phyloP scores from a whole-genome alignment of 2,797 vertebrate species.

The Cyclura pinguis region DNA sequence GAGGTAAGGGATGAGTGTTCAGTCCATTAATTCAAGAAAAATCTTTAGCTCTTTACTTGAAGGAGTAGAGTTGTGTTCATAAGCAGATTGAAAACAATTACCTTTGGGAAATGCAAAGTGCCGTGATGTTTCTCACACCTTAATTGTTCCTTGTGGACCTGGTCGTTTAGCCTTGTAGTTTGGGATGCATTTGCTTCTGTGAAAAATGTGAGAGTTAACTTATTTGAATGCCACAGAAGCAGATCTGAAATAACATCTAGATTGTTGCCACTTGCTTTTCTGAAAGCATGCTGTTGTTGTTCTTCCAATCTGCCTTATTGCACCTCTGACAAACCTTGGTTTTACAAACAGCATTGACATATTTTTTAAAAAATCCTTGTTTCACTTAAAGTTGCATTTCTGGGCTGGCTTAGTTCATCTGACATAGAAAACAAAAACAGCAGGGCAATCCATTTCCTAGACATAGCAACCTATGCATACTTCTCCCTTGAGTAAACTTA shows the following conservation, averaged over 20 bases:
- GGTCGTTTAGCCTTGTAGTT: slow-evolving; percentile 50
- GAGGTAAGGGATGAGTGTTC: background rate
- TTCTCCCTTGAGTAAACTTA: background rate
- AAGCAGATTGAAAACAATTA: background rate
- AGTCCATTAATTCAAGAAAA: background rate
- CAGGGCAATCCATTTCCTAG: background rate
- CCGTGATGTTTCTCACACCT: slow-evolving; percentile 12
- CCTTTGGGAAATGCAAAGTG: slow-evolving; percentile 26
- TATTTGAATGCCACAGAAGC: background rate
- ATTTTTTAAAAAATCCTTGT: background rate
- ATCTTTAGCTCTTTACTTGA: background rate
- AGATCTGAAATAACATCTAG: no score
- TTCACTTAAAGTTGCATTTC: background rate
- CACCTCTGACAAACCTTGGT: background rate
- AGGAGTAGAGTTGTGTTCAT: background rate
- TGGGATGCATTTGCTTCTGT: slow-evolving; percentile 52
- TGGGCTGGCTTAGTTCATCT: background rate
- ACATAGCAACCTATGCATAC: background rate
- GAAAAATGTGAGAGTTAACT: slow-evolving; percentile 60
- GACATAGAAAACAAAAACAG: background rate
- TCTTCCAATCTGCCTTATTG: background rate
- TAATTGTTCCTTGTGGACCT: slow-evolving; percentile 66
- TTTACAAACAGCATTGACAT: background rate
- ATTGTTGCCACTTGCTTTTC: background rate
- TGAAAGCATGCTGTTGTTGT: background rate